phyloP scores from a whole-genome alignment of 2,797 vertebrate species.

The Thamnophis elegans region DNA sequence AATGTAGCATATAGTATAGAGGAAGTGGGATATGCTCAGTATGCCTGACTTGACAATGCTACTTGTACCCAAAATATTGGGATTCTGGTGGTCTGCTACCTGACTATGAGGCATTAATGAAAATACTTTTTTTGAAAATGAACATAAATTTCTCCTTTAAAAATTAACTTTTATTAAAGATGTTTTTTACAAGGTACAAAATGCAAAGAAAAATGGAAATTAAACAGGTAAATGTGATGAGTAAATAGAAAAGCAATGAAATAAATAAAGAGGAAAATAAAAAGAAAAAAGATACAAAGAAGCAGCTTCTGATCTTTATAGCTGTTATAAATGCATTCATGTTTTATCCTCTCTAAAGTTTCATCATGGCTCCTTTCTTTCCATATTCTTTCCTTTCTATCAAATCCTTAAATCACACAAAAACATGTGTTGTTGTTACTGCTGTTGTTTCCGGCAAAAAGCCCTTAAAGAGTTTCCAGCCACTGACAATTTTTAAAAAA shows the following conservation, averaged over 20 bases:
- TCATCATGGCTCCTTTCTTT: not conserved
- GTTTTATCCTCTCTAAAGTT: not conserved
- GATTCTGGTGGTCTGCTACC: not conserved
- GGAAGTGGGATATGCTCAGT: too few species aligned
- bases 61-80: not conserved
- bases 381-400: not conserved
- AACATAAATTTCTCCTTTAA: too few species aligned
- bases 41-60: not conserved
- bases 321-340: not conserved
- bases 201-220: not conserved
- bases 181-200: too few species aligned
- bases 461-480: not conserved
- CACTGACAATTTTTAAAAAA: not conserved
- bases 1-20: too few species aligned
- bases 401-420: not conserved
- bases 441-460: not conserved
- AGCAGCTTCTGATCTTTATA: not conserved
- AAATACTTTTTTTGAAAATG: too few species aligned
- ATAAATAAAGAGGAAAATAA: not conserved
- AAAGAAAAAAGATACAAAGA: not conserved
- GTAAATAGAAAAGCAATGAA: not conserved
- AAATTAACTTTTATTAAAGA: too few species aligned
- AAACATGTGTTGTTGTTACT: too few species aligned
- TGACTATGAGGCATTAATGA: too few species aligned
- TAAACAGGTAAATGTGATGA: not conserved